These are phyloP conservation scores for Bostrychus sinensis DNA, from an alignment of 2,113 vertebrate species.

Conservation along the genomic window DNA sequence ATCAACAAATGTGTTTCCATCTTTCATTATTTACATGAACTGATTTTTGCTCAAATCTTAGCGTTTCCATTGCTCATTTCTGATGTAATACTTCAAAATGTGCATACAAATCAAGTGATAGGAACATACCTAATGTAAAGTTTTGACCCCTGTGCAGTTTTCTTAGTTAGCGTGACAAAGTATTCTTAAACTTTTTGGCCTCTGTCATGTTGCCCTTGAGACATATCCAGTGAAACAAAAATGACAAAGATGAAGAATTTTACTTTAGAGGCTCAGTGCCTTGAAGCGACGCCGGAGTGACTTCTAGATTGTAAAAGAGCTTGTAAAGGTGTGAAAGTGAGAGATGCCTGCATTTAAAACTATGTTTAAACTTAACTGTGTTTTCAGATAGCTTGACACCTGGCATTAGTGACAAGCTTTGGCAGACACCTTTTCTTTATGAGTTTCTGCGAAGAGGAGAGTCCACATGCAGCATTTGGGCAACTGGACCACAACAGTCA, in stretches of 20 bases:
- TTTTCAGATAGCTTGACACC: slow-evolving; percentile 49
- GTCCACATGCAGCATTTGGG: background rate
- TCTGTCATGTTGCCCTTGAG: slow-evolving; percentile 9
- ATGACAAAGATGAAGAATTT: slow-evolving; percentile 28
- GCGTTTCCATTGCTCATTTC: too few species aligned
- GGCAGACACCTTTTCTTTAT: slow-evolving; percentile 26
- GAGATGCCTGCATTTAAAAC: slow-evolving; percentile 34
- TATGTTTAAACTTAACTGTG: slow-evolving; percentile 51
- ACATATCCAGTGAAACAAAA: slow-evolving; percentile 1
- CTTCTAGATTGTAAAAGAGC: slow-evolving; percentile 40
- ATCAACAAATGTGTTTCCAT: too few species aligned
- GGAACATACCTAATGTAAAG: too few species aligned
- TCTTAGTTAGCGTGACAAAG: slow-evolving; percentile 14
- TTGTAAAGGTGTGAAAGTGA: slow-evolving; percentile 44
- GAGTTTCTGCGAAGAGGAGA: slow-evolving; percentile 16
- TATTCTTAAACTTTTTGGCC: background rate
- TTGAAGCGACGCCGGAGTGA: slow-evolving; percentile 32
- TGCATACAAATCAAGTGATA: background rate
- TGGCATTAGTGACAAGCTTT: slow-evolving; percentile 47
- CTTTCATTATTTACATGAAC: too few species aligned
- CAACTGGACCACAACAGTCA: background rate
- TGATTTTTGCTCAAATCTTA: too few species aligned
- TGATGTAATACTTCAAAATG: too few species aligned
- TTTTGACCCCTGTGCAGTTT: background rate
- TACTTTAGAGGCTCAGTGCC: slow-evolving; percentile 39